phyloP scores from a whole-genome alignment of 2,113 vertebrate species.

The Pollimyrus isidori region DNA sequence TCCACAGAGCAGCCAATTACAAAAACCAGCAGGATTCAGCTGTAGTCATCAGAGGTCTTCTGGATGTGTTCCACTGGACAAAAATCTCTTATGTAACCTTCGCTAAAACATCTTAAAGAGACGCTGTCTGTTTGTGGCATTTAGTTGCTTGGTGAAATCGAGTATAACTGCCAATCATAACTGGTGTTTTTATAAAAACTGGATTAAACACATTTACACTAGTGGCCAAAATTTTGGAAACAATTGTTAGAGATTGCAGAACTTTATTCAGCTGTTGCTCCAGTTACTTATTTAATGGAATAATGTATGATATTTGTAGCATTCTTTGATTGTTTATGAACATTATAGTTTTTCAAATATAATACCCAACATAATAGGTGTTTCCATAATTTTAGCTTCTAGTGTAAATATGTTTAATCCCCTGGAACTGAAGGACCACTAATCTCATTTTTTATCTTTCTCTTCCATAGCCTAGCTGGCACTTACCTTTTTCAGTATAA shows the following conservation, averaged over 20 bases:
- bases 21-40: slow-evolving; percentile 15
- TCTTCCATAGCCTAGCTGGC: neutral
- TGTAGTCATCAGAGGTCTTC: slow-evolving; percentile 35
- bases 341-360: neutral
- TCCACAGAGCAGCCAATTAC: slow-evolving; percentile 13
- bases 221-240: neutral
- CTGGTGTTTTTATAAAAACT: neutral
- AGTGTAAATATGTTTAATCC: neutral
- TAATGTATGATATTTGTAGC: neutral
- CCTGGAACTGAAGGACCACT: neutral
- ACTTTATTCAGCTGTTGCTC: neutral
- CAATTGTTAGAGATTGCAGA: neutral
- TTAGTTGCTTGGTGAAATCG: neutral
- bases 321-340: neutral
- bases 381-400: neutral
- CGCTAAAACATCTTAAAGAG: slow-evolving; percentile 24
- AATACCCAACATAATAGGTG: neutral
- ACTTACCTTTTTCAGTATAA: neutral
- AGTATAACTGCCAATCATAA: neutral
- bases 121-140: neutral
- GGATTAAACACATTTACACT: neutral
- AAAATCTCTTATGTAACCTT: slow-evolving; percentile 11
- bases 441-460: neutral
- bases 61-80: slow-evolving; percentile 31
- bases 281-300: neutral